Evolutionary conservation across 30 jellyfish, hydroid and myxozoan species (phyloP).

Genomic region (Rhopilema esculentum): DNA sequence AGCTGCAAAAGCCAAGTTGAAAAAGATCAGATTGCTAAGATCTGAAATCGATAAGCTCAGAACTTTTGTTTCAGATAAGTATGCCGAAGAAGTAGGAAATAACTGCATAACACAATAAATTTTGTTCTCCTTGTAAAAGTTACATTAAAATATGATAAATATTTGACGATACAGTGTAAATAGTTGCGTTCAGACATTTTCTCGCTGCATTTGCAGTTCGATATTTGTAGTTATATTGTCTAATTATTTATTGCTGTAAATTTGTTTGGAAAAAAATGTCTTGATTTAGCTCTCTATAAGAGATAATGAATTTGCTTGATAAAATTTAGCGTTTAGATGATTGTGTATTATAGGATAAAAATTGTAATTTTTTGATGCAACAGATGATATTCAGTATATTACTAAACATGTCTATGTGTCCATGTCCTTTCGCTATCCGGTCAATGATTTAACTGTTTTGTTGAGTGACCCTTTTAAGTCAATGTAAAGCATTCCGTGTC

Average conservation of each 20-base stretch:
- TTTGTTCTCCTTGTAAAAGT: not conserved
- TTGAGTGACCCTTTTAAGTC: no score
- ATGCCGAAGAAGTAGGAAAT: constrained; percentile 96
- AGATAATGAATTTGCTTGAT: not conserved
- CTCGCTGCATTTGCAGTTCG: not conserved
- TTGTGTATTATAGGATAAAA: not conserved
- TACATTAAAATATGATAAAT: not conserved
- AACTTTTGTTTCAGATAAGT: constrained; percentile 81
- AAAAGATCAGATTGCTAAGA: constrained; percentile 61
- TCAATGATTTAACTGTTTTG: no score
- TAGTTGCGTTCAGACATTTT: not conserved
- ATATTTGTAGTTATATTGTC: not conserved
- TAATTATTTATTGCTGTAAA: constrained; percentile 6
- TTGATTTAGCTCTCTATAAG: not conserved
- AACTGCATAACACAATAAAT: constrained; percentile 85
- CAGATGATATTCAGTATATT: not conserved
- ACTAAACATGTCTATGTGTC: no score
- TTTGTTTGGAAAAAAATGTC: not conserved
- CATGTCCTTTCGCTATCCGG: no score
- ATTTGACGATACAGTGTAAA: not conserved
- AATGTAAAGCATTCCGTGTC: no score
- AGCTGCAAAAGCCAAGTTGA: constrained; percentile 47
- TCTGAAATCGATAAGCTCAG: constrained; percentile 77
- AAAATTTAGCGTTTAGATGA: not conserved
- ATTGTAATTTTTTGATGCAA: not conserved